Conservation (phyloP, 2,113 vertebrate species). For the Catagonus wagneri region DNA sequence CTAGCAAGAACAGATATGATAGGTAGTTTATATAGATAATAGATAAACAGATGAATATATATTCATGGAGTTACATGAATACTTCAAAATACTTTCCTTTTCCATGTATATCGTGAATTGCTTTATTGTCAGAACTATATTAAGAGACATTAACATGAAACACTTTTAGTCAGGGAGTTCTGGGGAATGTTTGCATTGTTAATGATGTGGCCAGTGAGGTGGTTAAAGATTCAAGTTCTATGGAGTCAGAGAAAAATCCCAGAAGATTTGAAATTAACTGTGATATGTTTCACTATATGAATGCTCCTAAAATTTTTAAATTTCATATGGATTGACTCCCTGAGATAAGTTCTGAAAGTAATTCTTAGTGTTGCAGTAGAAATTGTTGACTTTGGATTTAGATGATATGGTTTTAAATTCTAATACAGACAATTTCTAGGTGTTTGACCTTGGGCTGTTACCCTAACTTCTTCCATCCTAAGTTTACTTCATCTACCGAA, state of each 20-base stretch:
- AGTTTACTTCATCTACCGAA: neutral
- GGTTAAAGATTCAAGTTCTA: constrained; percentile 63
- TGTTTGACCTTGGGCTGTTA: neutral
- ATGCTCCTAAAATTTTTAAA: constrained; percentile 62
- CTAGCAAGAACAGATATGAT: neutral
- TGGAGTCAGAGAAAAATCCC: constrained; percentile 63
- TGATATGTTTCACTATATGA: constrained; percentile 45
- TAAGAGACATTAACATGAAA: constrained; percentile 2
- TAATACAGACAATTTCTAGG: neutral
- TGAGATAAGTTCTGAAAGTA: constrained; percentile 9
- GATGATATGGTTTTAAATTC: neutral
- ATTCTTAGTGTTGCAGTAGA: neutral
- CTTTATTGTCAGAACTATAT: constrained; percentile 32
- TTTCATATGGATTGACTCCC: neutral
- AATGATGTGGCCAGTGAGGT: constrained; percentile 19
- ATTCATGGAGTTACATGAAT: neutral
- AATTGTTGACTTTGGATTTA: constrained; percentile 9
- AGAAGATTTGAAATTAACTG: constrained; percentile 67
- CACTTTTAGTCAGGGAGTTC: constrained; percentile 31
- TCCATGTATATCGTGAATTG: neutral
- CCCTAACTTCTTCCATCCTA: neutral
- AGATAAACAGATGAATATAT: neutral
- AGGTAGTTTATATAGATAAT: neutral
- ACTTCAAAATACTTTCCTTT: neutral
- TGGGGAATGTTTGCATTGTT: constrained; percentile 72